Conservation (phyloP, 1,140 invertebrate species). For the Papilio polyxenes region DNA sequence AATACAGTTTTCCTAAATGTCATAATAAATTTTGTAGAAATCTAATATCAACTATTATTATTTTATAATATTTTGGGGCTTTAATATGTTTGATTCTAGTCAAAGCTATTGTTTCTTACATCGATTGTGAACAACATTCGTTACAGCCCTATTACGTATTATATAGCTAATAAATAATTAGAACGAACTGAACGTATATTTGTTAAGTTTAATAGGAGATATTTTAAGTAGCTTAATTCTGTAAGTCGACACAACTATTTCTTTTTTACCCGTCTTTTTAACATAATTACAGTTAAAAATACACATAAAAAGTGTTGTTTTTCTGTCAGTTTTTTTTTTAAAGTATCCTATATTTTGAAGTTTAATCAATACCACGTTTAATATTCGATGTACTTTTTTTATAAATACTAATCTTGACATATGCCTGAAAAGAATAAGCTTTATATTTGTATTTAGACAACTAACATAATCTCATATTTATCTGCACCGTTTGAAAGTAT, state of each 20-base stretch:
- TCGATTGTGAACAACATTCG: not conserved
- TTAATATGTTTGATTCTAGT: constrained; percentile 17
- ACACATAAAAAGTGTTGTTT: not conserved
- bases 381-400: not conserved
- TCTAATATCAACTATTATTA: not conserved
- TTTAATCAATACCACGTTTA: not conserved
- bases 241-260: not conserved
- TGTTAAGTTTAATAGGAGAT: constrained; percentile 16
- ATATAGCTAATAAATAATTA: not conserved
- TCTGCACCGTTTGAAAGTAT: not conserved
- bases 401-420: not conserved
- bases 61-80: not conserved
- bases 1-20: not conserved
- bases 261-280: not conserved
- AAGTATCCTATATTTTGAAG: not conserved
- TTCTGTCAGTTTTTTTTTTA: not conserved
- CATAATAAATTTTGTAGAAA: too few species aligned
- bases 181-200: not conserved
- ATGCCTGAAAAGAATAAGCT: constrained; percentile 60
- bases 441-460: constrained; percentile 47
- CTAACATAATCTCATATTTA: not conserved
- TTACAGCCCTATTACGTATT: constrained; percentile 1
- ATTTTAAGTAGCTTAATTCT: constrained; percentile 21
- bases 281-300: not conserved
- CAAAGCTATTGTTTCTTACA: not conserved